These are phyloP conservation scores for Lethocerus indicus DNA, from an alignment of 1,140 invertebrate genomes.

Conservation along the genomic window DNA sequence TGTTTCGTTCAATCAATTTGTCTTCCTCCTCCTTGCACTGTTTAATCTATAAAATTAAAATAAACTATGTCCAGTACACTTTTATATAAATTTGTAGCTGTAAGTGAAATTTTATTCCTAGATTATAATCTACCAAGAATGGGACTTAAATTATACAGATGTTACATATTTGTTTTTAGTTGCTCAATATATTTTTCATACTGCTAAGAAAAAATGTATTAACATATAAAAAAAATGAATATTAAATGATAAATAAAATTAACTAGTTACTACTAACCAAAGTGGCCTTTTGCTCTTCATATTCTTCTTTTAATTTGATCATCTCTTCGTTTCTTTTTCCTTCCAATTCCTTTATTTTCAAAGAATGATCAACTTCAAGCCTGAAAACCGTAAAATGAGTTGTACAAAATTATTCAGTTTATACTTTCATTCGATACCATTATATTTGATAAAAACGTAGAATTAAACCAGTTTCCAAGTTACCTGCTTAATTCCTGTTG, in stretches of 20 bases:
- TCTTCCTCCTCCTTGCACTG: conserved; percentile 30
- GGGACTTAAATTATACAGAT: background rate
- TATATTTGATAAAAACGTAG: background rate
- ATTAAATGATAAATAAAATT: background rate
- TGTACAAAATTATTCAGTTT: background rate
- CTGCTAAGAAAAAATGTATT: background rate
- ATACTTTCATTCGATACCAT: background rate
- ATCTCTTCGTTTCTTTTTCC: conserved; percentile 24
- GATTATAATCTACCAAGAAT: background rate
- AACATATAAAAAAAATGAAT: background rate
- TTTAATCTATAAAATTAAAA: conserved; percentile 17
- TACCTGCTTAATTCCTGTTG: conserved; percentile 33
- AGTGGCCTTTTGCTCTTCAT: conserved; percentile 28
- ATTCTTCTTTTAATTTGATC: conserved; percentile 26
- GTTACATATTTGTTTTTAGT: background rate
- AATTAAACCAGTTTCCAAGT: no score
- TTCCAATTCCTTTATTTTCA: conserved; percentile 21
- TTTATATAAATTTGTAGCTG: background rate
- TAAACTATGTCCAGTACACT: background rate
- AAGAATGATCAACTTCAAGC: conserved; percentile 11
- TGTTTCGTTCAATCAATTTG: conserved; percentile 35
- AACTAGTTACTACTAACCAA: conserved; percentile 6
- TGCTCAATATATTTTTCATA: background rate
- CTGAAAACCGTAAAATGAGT: conserved; percentile 9
- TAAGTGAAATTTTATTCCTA: background rate